Evolutionary conservation across 2,888 invertebrate species (phyloP).

Genomic region (Barypeithes pellucidus): DNA sequence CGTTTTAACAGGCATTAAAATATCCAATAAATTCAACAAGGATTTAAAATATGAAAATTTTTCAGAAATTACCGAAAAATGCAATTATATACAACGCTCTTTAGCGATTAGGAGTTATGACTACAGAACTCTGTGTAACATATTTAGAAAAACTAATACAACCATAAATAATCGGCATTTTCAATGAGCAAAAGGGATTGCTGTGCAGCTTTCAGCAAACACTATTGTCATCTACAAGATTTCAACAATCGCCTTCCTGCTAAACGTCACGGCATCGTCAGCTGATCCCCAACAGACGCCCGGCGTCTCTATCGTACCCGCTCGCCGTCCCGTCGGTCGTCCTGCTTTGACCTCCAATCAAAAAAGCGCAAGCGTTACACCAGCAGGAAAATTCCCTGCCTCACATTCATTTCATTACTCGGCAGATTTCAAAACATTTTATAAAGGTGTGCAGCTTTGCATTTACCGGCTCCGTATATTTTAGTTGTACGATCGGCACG

Average conservation of each 20-base stretch:
- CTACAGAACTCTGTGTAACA: too few species aligned
- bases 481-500: constrained; percentile 46
- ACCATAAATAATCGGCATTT: too few species aligned
- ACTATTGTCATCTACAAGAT: too few species aligned
- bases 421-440: constrained; percentile 35
- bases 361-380: constrained; percentile 44
- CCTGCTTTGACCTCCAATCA: constrained; percentile 23
- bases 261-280: constrained; percentile 23
- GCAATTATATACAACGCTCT: too few species aligned
- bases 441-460: constrained; percentile 26
- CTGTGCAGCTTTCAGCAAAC: too few species aligned
- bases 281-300: constrained; percentile 37
- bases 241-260: neutral
- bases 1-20: too few species aligned
- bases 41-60: too few species aligned
- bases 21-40: too few species aligned
- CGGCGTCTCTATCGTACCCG: constrained; percentile 27
- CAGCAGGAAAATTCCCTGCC: constrained; percentile 45
- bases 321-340: neutral
- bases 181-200: too few species aligned
- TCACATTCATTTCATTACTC: constrained; percentile 34
- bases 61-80: too few species aligned
- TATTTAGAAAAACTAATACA: too few species aligned
- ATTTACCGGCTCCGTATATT: constrained; percentile 35
- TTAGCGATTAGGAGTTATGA: too few species aligned